Conservation (phyloP, 2,113 vertebrate genomes). For the Leptobrachium ailaonicum region DNA sequence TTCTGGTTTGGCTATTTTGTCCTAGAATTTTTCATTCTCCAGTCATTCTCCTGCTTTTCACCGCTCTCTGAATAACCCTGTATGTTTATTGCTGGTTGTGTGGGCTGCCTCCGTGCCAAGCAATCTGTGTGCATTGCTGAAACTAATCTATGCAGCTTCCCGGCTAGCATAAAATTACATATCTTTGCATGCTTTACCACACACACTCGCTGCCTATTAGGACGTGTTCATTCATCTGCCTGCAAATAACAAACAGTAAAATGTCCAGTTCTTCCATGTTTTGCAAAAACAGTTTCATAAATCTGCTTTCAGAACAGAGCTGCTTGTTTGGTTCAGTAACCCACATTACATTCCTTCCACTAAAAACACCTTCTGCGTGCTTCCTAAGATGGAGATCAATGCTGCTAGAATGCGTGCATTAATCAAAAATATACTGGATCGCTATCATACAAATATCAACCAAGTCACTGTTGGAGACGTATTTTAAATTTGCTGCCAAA, state of each 20-base stretch:
- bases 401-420: constrained; percentile 2
- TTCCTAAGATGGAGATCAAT: constrained; percentile 22
- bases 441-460: constrained; percentile 5
- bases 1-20: too few species aligned
- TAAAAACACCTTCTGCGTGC: constrained; percentile 31
- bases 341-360: constrained; percentile 43
- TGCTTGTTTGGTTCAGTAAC: constrained; percentile 20
- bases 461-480: background rate
- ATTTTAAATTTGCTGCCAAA: background rate
- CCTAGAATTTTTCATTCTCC: too few species aligned
- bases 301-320: constrained; percentile 18
- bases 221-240: background rate
- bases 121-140: background rate
- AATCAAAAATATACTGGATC: constrained; percentile 16
- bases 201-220: constrained; percentile 26
- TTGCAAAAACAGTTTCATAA: constrained; percentile 37
- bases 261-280: constrained; percentile 11
- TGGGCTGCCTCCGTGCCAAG: constrained; percentile 12
- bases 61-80: background rate
- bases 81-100: constrained; percentile 19
- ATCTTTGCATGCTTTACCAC: constrained; percentile 20
- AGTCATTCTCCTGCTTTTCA: too few species aligned
- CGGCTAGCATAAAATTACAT: constrained; percentile 1
- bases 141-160: constrained; percentile 14
- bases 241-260: constrained; percentile 36